Evolutionary conservation across 2,113 vertebrate genomes (phyloP), one percentile per base, ranked within the genome.

Genomic region (Daubentonia madagascariensis): DNA sequence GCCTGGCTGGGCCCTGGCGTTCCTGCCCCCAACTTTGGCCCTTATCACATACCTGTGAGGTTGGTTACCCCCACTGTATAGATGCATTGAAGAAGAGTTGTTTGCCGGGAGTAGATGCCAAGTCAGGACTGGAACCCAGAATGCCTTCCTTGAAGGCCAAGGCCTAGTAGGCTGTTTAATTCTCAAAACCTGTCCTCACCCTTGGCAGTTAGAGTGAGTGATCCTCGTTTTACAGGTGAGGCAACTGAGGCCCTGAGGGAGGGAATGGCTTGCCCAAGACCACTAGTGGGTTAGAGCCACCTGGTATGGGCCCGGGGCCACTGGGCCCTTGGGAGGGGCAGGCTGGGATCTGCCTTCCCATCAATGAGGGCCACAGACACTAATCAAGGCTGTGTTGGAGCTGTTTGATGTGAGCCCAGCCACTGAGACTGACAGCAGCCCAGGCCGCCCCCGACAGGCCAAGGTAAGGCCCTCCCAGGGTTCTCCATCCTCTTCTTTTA

Each of bases 321-420:
- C 52, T 18, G 35, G 75, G 40, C 23, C n/a, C 13, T 3, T 23
- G 63, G 43, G 32, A 81, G 30, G 17, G 50, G 59, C 35, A 43
- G 40, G 67, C 48, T 81, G 57, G 6, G 75, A 10, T 72, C 43
- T n/a, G 17, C 45, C 12, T 17, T 48, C 8, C 37, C 10, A 1
- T 20, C 32, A 37, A 1, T 0, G 32, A 72, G 61, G 65, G 37
- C 13, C 37, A 0, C 12, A 8, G 78, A 28, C 22, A 10, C 57
- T 45, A 7, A 30, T 32, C 14, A 2, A 57, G 43, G 78, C 10
- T 0, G 0, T 3, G 0, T 0, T 5, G 8, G 37, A 65, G 40
- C 32, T 28, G 0, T 23, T 22, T 45, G 43, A 6, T 32, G 10
- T 5, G 30, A 81, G 73, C n/a, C 28, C 75, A 35, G 67, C 59